phyloP scores from a whole-genome alignment of 30 jellyfish, hydroid and myxozoan species.

The Aurelia aurita complex sp. Pacific region DNA sequence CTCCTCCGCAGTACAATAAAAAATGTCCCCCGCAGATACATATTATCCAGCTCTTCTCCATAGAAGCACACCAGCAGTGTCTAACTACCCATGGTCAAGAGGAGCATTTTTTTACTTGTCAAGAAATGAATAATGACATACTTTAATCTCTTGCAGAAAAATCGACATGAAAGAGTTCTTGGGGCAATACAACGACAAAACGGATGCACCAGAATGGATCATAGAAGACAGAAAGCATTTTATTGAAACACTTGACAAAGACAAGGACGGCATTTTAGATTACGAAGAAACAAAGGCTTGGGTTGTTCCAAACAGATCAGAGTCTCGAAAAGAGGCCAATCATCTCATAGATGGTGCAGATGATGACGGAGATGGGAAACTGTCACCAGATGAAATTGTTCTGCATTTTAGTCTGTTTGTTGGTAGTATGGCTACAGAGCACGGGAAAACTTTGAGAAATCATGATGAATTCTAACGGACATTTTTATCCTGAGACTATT shows the following conservation, averaged over 20 bases:
- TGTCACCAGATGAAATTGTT: slow-evolving; percentile 75
- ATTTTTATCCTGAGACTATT: not conserved
- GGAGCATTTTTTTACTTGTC: no score
- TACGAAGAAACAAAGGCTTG: slow-evolving; percentile 77
- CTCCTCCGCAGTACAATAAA: no score
- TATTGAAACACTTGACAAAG: slow-evolving; percentile 70
- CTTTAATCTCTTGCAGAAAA: slow-evolving; percentile 38
- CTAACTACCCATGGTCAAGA: no score
- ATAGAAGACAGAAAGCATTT: slow-evolving; percentile 91
- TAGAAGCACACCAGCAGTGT: no score
- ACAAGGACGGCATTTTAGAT: slow-evolving; percentile 72
- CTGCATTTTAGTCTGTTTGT: slow-evolving; percentile 86
- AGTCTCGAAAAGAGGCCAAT: slow-evolving; percentile 74
- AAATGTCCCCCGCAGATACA: no score
- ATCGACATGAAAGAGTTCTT: slow-evolving; percentile 83
- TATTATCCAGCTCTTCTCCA: no score
- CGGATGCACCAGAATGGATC: slow-evolving; percentile 95
- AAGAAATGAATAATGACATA: no score
- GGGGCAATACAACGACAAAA: slow-evolving; percentile 90
- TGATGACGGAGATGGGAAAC: slow-evolving; percentile 81
- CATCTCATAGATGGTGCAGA: slow-evolving; percentile 91
- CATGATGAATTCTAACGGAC: slow-evolving; percentile 70
- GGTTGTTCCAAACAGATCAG: slow-evolving; percentile 84
- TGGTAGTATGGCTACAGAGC: slow-evolving; percentile 98
- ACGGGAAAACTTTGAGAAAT: slow-evolving; percentile 75